Evolutionary conservation across 2,888 invertebrate species (phyloP).

Genomic region (Andrena fulva): DNA sequence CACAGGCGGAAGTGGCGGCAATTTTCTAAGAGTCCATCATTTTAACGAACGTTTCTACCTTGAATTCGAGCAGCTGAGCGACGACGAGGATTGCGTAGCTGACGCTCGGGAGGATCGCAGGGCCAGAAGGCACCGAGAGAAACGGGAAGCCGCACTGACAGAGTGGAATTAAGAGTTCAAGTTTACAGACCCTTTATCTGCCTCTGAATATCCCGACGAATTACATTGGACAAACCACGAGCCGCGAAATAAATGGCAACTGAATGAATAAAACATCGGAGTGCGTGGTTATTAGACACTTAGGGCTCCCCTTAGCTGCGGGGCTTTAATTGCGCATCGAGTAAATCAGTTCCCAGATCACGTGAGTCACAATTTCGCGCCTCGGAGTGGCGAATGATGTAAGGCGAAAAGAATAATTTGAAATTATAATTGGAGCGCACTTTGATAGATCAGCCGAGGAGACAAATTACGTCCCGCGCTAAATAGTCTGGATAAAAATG

Average conservation of each 20-base stretch:
- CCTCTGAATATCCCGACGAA: background rate
- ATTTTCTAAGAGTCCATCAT: constrained; percentile 55
- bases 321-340: constrained; percentile 49
- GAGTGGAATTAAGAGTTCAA: background rate
- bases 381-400: constrained; percentile 21
- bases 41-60: constrained; percentile 34
- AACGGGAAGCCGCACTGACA: background rate
- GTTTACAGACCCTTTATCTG: constrained; percentile 7
- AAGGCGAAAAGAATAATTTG: constrained; percentile 29
- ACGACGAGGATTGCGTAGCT: background rate
- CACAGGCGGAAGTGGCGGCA: constrained; percentile 54
- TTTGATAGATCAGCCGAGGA: background rate
- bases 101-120: background rate
- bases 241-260: constrained; percentile 3
- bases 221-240: background rate
- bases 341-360: constrained; percentile 53
- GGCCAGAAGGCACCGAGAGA: background rate
- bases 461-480: background rate
- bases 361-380: constrained; percentile 54
- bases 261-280: constrained; percentile 50
- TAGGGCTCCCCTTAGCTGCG: constrained; percentile 29
- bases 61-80: background rate
- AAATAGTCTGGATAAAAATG: background rate
- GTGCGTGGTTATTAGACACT: constrained; percentile 38
- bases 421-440: constrained; percentile 46